phyloP scores from a whole-genome alignment of 2,888 invertebrate genomes.

The Lasioglossum calceatum region DNA sequence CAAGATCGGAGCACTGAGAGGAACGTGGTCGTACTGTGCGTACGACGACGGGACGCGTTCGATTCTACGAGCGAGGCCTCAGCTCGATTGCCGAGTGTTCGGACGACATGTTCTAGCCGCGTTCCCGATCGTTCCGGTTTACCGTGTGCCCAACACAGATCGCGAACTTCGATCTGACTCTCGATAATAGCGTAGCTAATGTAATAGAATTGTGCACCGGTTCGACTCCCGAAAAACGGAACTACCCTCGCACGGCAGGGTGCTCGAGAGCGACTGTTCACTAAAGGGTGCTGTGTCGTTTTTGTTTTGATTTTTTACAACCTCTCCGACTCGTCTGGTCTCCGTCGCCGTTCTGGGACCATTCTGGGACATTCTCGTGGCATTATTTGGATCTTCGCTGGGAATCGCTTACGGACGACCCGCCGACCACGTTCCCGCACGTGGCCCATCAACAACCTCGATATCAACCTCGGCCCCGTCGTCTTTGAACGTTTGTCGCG shows the following conservation, averaged over 20 bases:
- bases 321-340: background rate
- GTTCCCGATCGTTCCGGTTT: background rate
- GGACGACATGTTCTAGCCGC: conserved; percentile 37
- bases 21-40: conserved; percentile 39
- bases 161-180: background rate
- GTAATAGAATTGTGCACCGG: background rate
- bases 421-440: conserved; percentile 59
- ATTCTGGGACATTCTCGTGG: background rate
- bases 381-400: conserved; percentile 8
- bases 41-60: conserved; percentile 31
- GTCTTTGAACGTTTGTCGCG: conserved; percentile 46
- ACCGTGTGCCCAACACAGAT: background rate
- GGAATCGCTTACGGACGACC: conserved; percentile 24
- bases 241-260: background rate
- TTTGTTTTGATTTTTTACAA: conserved; percentile 62
- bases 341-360: background rate
- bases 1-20: conserved; percentile 63
- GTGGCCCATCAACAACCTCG: conserved; percentile 60
- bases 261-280: conserved; percentile 10
- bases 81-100: conserved; percentile 69
- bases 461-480: conserved; percentile 39
- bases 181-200: background rate
- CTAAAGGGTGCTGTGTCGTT: conserved; percentile 70
- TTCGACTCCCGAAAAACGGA: background rate
- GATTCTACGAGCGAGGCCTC: conserved; percentile 13